A percentile compares a stretch with the other conserved stretches of the same genome.
Conservation (phyloP, 2,797 vertebrate species). For the Epinephelus awoara region DNA sequence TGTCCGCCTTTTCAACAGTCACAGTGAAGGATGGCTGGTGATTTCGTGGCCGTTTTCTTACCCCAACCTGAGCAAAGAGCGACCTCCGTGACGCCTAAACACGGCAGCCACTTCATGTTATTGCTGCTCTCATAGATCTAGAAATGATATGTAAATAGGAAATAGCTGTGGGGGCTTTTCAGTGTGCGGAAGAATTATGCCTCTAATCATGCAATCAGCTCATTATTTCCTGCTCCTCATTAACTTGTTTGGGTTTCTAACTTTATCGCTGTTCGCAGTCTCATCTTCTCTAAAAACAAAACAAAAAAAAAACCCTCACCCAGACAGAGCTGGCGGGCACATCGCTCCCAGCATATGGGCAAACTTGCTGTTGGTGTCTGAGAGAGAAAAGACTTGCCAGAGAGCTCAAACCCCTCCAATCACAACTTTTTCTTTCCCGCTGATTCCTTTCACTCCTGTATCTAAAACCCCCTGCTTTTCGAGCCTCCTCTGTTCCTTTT, state of each 20-base stretch:
- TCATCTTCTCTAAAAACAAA: conserved; percentile 36
- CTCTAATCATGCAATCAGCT: conserved; percentile 65
- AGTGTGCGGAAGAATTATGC: conserved; percentile 31
- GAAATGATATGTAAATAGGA: conserved; percentile 41
- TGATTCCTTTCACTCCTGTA: conserved; percentile 1
- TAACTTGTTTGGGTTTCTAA: conserved; percentile 75
- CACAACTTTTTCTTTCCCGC: background rate
- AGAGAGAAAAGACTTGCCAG: conserved; percentile 27
- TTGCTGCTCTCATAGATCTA: conserved; percentile 26
- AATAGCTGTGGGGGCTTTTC: conserved; percentile 25
- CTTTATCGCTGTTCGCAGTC: conserved; percentile 52
- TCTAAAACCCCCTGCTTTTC: background rate
- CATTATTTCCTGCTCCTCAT: conserved; percentile 71
- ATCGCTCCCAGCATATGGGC: conserved; percentile 40
- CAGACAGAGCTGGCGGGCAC: conserved; percentile 47
- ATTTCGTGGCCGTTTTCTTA: conserved; percentile 53
- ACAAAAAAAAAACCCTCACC: conserved; percentile 14
- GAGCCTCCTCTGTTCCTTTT: background rate
- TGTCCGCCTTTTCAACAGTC: conserved; percentile 52
- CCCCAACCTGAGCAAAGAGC: conserved; percentile 24
- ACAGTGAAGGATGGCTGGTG: conserved; percentile 52
- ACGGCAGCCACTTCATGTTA: conserved; percentile 19
- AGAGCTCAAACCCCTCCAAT: conserved; percentile 3
- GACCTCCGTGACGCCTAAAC: conserved; percentile 16
- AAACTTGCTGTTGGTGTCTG: conserved; percentile 42